phyloP scores from a whole-genome alignment of 2,888 invertebrate genomes.

The Eustalomyia histrio region DNA sequence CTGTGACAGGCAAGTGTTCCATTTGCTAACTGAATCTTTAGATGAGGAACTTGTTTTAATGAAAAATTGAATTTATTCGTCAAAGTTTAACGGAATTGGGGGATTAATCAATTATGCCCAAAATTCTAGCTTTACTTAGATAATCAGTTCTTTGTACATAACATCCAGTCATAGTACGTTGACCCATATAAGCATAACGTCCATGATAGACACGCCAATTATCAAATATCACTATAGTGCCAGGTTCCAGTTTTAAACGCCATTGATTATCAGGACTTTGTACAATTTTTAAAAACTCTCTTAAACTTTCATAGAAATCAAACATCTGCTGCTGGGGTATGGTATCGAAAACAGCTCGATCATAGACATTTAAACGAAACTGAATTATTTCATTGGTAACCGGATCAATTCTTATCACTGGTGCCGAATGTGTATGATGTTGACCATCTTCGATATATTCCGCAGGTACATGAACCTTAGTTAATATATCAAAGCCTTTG shows the following conservation, averaged over 20 bases:
- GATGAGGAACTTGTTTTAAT: too few species aligned
- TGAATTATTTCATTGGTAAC: slow-evolving; percentile 82
- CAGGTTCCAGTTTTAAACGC: slow-evolving; percentile 84
- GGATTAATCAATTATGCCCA: slow-evolving; percentile 79
- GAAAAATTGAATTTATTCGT: too few species aligned
- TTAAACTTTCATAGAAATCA: slow-evolving; percentile 83
- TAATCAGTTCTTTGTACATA: slow-evolving; percentile 87
- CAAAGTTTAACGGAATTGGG: too few species aligned
- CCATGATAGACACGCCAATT: slow-evolving; percentile 91
- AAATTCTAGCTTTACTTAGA: slow-evolving; percentile 82
- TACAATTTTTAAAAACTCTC: slow-evolving; percentile 81
- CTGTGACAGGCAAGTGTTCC: too few species aligned
- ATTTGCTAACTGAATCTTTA: too few species aligned
- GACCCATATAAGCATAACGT: slow-evolving; percentile 84
- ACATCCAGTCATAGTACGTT: slow-evolving; percentile 84
- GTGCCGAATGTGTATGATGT: slow-evolving; percentile 82
- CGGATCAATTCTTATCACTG: slow-evolving; percentile 82
- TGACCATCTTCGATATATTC: slow-evolving; percentile 84
- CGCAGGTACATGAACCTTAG: slow-evolving; percentile 82
- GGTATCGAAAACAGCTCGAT: slow-evolving; percentile 83
- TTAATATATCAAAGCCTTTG: slow-evolving; percentile 82
- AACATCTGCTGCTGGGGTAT: slow-evolving; percentile 81
- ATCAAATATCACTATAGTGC: slow-evolving; percentile 86
- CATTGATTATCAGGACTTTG: slow-evolving; percentile 81
- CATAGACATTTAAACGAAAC: slow-evolving; percentile 87